These are phyloP conservation scores for Metopia argyrocephala DNA, from an alignment of 2,888 invertebrate species.

Conservation along the genomic window DNA sequence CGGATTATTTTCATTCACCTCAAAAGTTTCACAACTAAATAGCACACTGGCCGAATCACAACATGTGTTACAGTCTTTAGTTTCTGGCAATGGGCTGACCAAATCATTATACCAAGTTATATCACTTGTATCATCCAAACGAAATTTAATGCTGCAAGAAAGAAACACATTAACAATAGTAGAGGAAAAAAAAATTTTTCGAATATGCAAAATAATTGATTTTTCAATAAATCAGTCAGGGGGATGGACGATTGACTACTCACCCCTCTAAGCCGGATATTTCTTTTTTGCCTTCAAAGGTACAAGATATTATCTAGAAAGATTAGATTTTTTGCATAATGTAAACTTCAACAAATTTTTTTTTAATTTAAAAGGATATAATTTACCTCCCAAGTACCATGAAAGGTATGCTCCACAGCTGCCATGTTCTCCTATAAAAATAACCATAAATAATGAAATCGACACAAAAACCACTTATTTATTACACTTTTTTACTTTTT, in stretches of 20 bases:
- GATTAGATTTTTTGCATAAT: conserved; percentile 4
- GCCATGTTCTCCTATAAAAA: conserved; percentile 58
- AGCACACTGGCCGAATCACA: conserved; percentile 80
- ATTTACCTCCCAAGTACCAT: conserved; percentile 81
- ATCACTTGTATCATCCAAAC: conserved; percentile 82
- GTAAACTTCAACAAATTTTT: neutral
- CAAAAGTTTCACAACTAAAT: conserved; percentile 85
- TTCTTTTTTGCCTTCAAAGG: conserved; percentile 74
- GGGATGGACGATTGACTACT: conserved; percentile 38
- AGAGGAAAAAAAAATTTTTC: neutral
- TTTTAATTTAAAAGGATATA: neutral
- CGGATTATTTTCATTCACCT: conserved; percentile 78
- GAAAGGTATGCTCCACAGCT: conserved; percentile 78
- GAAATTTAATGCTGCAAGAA: conserved; percentile 76
- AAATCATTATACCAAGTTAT: conserved; percentile 82
- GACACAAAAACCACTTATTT: conserved; percentile 32
- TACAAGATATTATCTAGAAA: conserved; percentile 73
- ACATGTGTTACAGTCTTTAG: conserved; percentile 73
- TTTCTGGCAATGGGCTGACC: conserved; percentile 77
- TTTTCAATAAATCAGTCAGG: conserved; percentile 26
- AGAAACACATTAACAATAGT: neutral
- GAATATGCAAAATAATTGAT: conserved; percentile 34
- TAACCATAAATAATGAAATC: too few species aligned
- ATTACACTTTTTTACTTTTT: too few species aligned
- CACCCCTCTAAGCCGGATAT: conserved; percentile 75